A percentile compares a stretch with the other conserved stretches of the same genome.
phyloP scores from a whole-genome alignment of 2,113 vertebrate genomes.

The Dipodomys spectabilis region DNA sequence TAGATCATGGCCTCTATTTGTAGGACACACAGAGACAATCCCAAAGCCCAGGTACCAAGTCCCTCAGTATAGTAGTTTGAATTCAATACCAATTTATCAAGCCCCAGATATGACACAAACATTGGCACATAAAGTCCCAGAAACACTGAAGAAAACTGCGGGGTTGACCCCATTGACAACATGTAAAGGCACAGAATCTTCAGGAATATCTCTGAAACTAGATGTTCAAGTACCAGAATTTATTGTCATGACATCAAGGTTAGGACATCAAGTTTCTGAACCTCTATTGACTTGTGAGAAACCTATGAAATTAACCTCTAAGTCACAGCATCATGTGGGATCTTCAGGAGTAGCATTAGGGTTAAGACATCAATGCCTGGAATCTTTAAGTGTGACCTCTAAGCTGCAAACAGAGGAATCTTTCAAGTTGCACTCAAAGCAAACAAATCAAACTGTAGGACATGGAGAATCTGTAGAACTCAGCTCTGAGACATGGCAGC shows the following conservation, averaged over 20 bases:
- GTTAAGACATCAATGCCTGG: neutral
- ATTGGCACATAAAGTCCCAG: slow-evolving; percentile 13
- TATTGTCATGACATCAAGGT: neutral
- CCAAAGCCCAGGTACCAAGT: neutral
- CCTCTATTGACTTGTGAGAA: slow-evolving; percentile 4
- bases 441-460: neutral
- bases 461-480: neutral
- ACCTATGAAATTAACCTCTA: neutral
- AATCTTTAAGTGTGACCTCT: slow-evolving; percentile 25
- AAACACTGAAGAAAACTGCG: slow-evolving; percentile 22
- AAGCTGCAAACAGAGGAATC: slow-evolving; percentile 1
- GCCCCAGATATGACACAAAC: neutral
- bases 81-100: slow-evolving; percentile 36
- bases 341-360: slow-evolving; percentile 1
- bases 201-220: slow-evolving; percentile 6
- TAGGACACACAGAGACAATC: neutral
- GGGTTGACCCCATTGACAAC: slow-evolving; percentile 11
- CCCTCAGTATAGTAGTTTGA: slow-evolving; percentile 32
- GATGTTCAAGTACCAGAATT: slow-evolving; percentile 50
- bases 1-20: neutral
- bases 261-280: neutral
- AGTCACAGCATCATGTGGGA: neutral
- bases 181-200: slow-evolving; percentile 20
- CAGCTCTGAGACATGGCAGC: neutral
- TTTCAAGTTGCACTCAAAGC: slow-evolving; percentile 8